Conservation (phyloP, 2,888 invertebrate genomes). For the Eilema sororculum region DNA sequence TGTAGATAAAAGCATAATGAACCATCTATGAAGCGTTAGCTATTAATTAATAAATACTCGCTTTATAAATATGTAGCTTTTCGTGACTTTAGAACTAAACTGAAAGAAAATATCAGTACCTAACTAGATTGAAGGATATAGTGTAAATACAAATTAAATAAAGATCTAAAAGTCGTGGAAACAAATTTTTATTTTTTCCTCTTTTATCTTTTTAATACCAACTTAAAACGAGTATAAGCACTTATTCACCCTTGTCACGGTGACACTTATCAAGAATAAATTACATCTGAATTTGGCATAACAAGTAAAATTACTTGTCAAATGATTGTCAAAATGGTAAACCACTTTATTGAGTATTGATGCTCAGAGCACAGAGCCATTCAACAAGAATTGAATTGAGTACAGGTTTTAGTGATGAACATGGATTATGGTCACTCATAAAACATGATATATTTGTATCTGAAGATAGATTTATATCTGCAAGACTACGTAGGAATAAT, state of each 20-base stretch:
- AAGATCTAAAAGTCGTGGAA: background rate
- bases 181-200: background rate
- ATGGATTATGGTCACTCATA: background rate
- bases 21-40: too few species aligned
- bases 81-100: too few species aligned
- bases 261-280: background rate
- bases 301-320: background rate
- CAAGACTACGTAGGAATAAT: background rate
- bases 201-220: background rate
- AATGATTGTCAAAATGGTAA: background rate
- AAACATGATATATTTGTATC: background rate
- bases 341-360: background rate
- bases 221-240: slow-evolving; percentile 13
- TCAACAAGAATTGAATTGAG: too few species aligned
- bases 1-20: too few species aligned
- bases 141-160: background rate
- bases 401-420: background rate
- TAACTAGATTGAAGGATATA: background rate
- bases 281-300: background rate
- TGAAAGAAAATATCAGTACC: too few species aligned
- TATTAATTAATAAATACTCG: too few species aligned
- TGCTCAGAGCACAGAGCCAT: too few species aligned
- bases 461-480: background rate
- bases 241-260: slow-evolving; percentile 2
- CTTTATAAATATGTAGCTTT: too few species aligned